phyloP scores from a whole-genome alignment of 2,113 vertebrate species.

The Hippopotamus amphibius region DNA sequence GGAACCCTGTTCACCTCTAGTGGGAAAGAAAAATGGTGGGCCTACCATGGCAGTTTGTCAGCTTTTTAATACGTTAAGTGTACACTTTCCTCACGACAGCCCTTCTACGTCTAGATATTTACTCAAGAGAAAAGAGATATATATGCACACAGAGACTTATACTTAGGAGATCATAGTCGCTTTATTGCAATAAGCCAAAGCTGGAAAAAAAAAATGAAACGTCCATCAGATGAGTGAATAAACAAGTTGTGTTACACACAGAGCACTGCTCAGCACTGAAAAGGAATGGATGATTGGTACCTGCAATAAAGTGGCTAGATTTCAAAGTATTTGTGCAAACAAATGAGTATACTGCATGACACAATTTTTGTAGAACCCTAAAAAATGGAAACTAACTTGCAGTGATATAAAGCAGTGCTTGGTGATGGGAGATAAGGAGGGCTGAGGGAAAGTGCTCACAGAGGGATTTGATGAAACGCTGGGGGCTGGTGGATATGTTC shows the following conservation, averaged over 20 bases:
- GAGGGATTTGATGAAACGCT: not conserved
- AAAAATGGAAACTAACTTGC: not conserved
- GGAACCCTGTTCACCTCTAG: not conserved
- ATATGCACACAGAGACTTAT: not conserved
- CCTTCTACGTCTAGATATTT: not conserved
- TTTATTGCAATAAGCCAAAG: not conserved
- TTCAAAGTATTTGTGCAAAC: not conserved
- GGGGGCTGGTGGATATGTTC: not conserved
- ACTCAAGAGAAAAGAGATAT: not conserved
- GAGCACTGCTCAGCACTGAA: not conserved
- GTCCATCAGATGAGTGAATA: not conserved
- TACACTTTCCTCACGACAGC: not conserved
- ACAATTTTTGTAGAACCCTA: not conserved
- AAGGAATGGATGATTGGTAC: not conserved
- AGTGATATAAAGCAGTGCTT: not conserved
- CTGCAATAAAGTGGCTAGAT: not conserved
- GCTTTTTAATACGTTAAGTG: not conserved
- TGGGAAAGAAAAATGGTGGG: not conserved
- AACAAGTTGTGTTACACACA: not conserved
- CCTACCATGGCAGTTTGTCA: not conserved
- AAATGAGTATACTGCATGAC: not conserved
- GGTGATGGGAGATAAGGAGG: not conserved
- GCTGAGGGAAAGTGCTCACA: not conserved
- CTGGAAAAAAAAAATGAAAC: not conserved
- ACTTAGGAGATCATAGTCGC: too few species aligned